Evolutionary conservation across 2,113 vertebrate genomes (phyloP).

Genomic region (Apodemus sylvaticus): DNA sequence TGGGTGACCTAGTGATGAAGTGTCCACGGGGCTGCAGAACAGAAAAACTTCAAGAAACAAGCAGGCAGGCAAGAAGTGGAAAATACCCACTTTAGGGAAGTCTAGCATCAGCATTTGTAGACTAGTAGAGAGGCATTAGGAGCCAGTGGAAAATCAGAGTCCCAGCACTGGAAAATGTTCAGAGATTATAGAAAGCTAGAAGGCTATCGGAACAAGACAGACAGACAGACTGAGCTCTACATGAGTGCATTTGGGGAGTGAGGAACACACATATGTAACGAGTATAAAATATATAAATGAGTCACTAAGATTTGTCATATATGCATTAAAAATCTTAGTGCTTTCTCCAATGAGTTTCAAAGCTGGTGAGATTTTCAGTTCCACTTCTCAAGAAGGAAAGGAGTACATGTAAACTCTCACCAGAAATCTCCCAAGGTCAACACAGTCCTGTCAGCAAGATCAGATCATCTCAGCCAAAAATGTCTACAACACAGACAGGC

Average conservation of each 20-base stretch:
- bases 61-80: constrained; percentile 20
- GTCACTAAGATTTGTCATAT: constrained; percentile 29
- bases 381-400: constrained; percentile 3
- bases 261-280: background rate
- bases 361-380: constrained; percentile 38
- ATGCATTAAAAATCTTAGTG: constrained; percentile 34
- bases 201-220: background rate
- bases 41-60: background rate
- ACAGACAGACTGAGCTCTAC: constrained; percentile 23
- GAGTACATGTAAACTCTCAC: background rate
- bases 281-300: constrained; percentile 15
- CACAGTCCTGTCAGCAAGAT: background rate
- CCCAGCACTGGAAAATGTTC: background rate
- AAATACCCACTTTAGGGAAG: background rate
- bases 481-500: background rate
- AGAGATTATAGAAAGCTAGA: background rate
- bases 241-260: background rate
- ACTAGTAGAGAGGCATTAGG: background rate
- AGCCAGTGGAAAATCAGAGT: background rate
- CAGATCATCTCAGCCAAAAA: background rate
- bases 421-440: background rate
- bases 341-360: constrained; percentile 43
- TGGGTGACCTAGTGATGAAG: constrained; percentile 1
- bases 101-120: background rate
- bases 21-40: constrained; percentile 45